Evolutionary conservation across 2,797 vertebrate species (phyloP).

Genomic region (Acanthis flammea): DNA sequence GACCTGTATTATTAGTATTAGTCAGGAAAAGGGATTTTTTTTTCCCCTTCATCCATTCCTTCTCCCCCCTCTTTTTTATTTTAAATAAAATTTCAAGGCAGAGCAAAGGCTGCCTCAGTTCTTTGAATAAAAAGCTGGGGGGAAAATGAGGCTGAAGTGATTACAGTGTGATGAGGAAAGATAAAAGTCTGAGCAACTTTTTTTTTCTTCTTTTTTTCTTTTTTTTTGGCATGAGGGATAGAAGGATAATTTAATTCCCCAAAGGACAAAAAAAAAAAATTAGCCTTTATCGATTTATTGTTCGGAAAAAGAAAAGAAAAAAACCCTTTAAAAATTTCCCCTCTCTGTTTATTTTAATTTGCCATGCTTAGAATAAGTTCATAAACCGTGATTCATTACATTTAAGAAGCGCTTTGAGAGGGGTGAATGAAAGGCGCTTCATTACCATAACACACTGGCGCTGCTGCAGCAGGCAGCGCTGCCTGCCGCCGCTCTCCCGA

Average conservation of each 20-base stretch:
- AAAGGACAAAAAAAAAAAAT: conserved; percentile 40
- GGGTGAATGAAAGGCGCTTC: conserved; percentile 49
- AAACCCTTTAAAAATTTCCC: conserved; percentile 30
- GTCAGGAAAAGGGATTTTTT: conserved; percentile 76
- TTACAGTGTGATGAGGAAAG: conserved; percentile 70
- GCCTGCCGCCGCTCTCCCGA: neutral
- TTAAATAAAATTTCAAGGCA: conserved; percentile 74
- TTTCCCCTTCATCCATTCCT: neutral
- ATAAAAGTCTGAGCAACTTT: conserved; percentile 71
- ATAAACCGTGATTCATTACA: conserved; percentile 62
- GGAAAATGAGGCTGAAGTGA: conserved; percentile 62
- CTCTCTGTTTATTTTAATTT: conserved; percentile 68
- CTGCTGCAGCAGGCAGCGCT: conserved; percentile 17
- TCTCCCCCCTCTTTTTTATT: conserved; percentile 14
- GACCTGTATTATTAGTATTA: conserved; percentile 80
- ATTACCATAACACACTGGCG: conserved; percentile 54
- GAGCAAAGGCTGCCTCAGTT: conserved; percentile 62
- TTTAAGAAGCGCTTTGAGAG: conserved; percentile 62
- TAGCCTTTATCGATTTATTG: conserved; percentile 61
- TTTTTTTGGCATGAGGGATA: neutral
- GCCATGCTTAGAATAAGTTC: conserved; percentile 58
- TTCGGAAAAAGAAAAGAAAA: conserved; percentile 38
- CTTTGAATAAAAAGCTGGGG: conserved; percentile 65
- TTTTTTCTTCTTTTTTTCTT: neutral
- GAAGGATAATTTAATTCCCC: conserved; percentile 59